Evolutionary conservation across 2,113 vertebrate genomes (phyloP).

Genomic region (Pelodiscus sinensis): DNA sequence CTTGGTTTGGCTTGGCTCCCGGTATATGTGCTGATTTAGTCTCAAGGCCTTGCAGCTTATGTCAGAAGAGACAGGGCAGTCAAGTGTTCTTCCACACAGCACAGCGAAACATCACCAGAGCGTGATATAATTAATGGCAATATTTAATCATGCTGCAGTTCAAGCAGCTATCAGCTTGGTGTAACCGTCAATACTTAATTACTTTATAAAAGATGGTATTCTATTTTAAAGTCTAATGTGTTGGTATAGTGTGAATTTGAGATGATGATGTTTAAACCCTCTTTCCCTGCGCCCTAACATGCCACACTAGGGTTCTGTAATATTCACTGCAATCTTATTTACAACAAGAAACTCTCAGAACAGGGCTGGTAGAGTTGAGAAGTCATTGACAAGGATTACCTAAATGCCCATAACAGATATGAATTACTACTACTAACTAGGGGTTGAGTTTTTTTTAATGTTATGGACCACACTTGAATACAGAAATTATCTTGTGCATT

Average conservation of each 20-base stretch:
- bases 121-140: rapidly evolving
- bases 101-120: rapidly evolving
- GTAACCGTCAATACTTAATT: rapidly evolving
- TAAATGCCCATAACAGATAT: rapidly evolving
- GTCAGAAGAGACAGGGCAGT: slow-evolving; percentile 67
- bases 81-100: slow-evolving; percentile 48
- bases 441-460: neutral
- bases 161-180: neutral
- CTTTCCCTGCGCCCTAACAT: neutral
- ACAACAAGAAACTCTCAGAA: neutral
- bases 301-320: rapidly evolving
- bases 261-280: neutral
- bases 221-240: neutral
- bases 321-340: neutral
- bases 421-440: neutral
- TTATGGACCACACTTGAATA: neutral
- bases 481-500: neutral
- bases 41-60: slow-evolving; percentile 20
- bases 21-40: neutral
- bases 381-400: neutral
- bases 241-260: neutral
- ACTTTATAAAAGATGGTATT: neutral
- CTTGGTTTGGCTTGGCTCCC: neutral
- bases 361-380: neutral
- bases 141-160: neutral